Evolutionary conservation across 1,140 invertebrate species (phyloP).

Genomic region (Pteromalus puparum): DNA sequence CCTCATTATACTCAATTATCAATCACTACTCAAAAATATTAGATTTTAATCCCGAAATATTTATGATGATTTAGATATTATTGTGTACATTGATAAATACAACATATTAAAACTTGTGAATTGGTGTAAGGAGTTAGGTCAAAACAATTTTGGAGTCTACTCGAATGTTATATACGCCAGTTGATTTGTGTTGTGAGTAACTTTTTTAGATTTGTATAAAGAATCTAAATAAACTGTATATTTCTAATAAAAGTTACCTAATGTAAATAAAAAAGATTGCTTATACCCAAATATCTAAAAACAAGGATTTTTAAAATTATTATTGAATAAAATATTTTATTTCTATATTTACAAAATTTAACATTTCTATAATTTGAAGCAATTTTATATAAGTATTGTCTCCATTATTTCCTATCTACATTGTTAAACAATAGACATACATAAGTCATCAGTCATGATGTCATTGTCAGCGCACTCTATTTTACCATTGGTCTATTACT

Average conservation of each 20-base stretch:
- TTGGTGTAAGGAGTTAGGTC: background rate
- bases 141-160: background rate
- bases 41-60: background rate
- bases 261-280: slow-evolving; percentile 39
- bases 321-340: background rate
- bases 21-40: background rate
- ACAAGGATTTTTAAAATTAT: background rate
- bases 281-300: background rate
- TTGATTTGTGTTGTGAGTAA: slow-evolving; percentile 31
- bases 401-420: too few species aligned
- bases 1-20: background rate
- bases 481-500: too few species aligned
- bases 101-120: background rate
- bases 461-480: too few species aligned
- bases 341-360: too few species aligned
- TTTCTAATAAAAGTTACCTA: slow-evolving; percentile 66
- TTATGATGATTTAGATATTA: background rate
- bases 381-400: too few species aligned
- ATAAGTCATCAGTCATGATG: too few species aligned
- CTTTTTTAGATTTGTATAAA: slow-evolving; percentile 60
- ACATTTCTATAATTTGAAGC: too few species aligned
- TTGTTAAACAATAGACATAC: too few species aligned
- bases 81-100: slow-evolving; percentile 16
- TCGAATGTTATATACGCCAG: slow-evolving; percentile 4
- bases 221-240: slow-evolving; percentile 62